Evolutionary conservation across 2,113 vertebrate species (phyloP), one percentile per base, ranked within the genome.

Genomic region (Lathamus discolor): DNA sequence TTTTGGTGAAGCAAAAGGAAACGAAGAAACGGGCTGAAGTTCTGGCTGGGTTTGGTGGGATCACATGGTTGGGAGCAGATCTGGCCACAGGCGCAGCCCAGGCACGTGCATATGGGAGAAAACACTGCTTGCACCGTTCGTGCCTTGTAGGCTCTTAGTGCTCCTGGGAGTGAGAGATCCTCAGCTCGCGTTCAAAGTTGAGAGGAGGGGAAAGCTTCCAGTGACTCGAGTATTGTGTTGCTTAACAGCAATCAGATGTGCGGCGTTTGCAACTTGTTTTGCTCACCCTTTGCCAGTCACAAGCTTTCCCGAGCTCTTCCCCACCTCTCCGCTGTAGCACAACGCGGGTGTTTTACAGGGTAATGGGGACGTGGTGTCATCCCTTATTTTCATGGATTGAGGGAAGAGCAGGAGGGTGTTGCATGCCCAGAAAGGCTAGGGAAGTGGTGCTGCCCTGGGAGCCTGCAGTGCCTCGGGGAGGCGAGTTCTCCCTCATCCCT

Each of bases 221-320:
- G 62, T 28, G 82, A 78, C 90, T 46, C 39, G 11, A 73, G 43
- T 19, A 6, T 20, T 55, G 44, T 1, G 1, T 14, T 48, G 75
- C 77, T 82, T 93, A 94, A 91, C 80, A 80, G 77, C 89, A 86
- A 49, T 91, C 88, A 95, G 68, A 88, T 88, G 92, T 67, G 90
- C 8, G 0, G 63, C 2, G 0, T 48, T 46, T 24, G 54, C 2
- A 7, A 48, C 55, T 90, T 72, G 92, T 78, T 93, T 84, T 86
- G 64, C 64, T 93, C 46, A 1, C 55, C 61, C 76, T 70, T 48
- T 1, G 0, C 33, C 22, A 10, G 68, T 63, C 86, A 46, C 61
- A 54, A 78, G 88, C 64, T 69, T 27, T 35, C 76, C 49, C 0
- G 1, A 76, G 44, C 63, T 55, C 20, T 85, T 74, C 72, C 73